Evolutionary conservation across 2,888 invertebrate genomes (phyloP).

Genomic region (Hemithea aestivaria): DNA sequence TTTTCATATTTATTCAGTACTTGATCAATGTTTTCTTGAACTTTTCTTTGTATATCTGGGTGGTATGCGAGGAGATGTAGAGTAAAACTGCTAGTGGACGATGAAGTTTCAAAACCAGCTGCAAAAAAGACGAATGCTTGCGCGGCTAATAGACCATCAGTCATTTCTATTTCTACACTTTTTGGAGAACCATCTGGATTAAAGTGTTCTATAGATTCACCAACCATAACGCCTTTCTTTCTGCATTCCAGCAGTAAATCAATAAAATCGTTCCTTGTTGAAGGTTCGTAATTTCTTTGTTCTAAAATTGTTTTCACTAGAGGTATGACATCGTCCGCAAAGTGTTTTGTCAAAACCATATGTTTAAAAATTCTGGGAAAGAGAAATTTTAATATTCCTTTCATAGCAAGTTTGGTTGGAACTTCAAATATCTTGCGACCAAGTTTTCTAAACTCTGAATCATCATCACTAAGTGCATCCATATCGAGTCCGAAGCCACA

Average conservation of each 20-base stretch:
- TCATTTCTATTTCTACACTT: no score
- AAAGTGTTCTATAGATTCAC: no score
- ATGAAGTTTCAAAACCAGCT: constrained; percentile 63
- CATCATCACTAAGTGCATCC: no score
- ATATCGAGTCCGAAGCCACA: constrained; percentile 51
- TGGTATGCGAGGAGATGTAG: constrained; percentile 55
- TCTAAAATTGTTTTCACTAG: constrained; percentile 31
- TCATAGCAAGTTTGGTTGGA: no score
- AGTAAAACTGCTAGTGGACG: constrained; percentile 52
- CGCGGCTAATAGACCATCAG: no score
- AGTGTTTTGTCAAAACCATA: constrained; percentile 5
- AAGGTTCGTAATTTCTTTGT: constrained; percentile 43
- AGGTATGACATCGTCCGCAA: no score
- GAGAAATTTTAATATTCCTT: constrained; percentile 1
- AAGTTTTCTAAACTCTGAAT: constrained; percentile 39
- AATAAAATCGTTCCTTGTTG: constrained; percentile 42
- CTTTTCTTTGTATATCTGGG: constrained; percentile 49
- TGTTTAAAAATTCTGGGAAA: constrained; percentile 24
- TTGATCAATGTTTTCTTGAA: constrained; percentile 50
- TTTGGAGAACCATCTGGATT: no score
- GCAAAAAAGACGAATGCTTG: no score
- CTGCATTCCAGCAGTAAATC: constrained; percentile 59
- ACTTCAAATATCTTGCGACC: constrained; percentile 35
- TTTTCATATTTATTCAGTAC: constrained; percentile 41
- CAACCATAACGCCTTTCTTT: no score